A percentile compares a stretch with the other conserved stretches of the same genome.
Conservation (phyloP, 2,113 vertebrate species). For the Romanogobio albipinnatus region DNA sequence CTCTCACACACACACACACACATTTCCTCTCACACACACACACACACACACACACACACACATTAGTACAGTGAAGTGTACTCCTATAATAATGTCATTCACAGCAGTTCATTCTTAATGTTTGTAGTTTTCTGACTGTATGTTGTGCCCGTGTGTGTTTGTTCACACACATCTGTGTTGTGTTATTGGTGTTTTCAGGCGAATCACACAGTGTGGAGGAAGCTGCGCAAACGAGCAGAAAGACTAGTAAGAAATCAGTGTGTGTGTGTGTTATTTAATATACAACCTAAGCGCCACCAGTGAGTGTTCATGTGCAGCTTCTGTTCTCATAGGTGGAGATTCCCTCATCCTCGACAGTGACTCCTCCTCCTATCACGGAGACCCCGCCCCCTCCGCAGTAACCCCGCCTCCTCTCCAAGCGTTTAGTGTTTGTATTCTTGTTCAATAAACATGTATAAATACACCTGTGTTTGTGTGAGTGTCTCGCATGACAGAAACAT, state of each 20-base stretch:
- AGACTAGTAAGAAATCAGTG: constrained; percentile 68
- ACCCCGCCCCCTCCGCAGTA: constrained; percentile 34
- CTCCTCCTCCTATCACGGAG: background rate
- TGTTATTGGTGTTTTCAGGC: constrained; percentile 61
- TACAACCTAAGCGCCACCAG: no score
- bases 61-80: no score
- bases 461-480: background rate
- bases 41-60: no score
- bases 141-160: background rate
- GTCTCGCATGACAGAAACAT: background rate
- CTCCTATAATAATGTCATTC: background rate
- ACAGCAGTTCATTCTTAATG: background rate
- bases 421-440: constrained; percentile 34
- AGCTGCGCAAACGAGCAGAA: constrained; percentile 72
- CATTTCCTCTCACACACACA: no score
- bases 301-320: no score
- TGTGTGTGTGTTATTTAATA: no score
- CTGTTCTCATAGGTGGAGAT: constrained; percentile 64
- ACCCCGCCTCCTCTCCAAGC: background rate
- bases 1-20: no score
- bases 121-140: background rate
- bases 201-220: constrained; percentile 78
- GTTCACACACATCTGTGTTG: background rate
- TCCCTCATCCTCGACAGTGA: background rate
- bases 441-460: constrained; percentile 36